Percentiles rank a stretch among this genome's conserved stretches.
Evolutionary conservation across 2,113 vertebrate genomes (phyloP).

Genomic region (Eclectus roratus): DNA sequence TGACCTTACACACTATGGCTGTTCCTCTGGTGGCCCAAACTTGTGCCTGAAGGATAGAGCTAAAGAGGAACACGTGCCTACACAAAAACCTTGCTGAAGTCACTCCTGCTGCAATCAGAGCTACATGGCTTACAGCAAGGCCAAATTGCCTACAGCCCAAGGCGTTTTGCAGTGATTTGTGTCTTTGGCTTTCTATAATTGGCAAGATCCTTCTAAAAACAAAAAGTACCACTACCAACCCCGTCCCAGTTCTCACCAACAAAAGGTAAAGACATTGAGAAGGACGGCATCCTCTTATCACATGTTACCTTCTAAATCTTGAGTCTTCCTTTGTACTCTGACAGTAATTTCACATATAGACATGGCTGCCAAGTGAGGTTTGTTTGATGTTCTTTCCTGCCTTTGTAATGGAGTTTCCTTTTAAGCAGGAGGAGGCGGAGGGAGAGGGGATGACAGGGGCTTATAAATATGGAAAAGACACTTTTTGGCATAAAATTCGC

Average conservation of each 20-base stretch:
- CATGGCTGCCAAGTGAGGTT: slow-evolving; percentile 67
- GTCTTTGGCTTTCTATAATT: slow-evolving; percentile 13
- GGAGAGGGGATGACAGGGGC: slow-evolving; percentile 59
- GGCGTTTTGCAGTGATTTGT: neutral
- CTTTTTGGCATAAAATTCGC: slow-evolving; percentile 55
- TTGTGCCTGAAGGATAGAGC: neutral
- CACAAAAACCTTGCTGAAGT: neutral
- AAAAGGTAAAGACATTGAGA: slow-evolving; percentile 56
- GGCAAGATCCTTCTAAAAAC: neutral
- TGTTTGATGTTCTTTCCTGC: slow-evolving; percentile 84
- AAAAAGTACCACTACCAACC: neutral
- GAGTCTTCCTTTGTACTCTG: slow-evolving; percentile 79
- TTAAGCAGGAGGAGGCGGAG: slow-evolving; percentile 53
- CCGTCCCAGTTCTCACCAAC: slow-evolving; percentile 32
- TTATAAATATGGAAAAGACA: slow-evolving; percentile 70
- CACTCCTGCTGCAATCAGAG: neutral
- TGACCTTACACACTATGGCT: neutral
- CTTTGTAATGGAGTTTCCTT: slow-evolving; percentile 81
- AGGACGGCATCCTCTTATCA: slow-evolving; percentile 26
- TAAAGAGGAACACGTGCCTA: neutral
- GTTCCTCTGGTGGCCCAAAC: neutral
- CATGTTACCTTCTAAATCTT: slow-evolving; percentile 60
- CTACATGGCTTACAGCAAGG: neutral
- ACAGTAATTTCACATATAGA: slow-evolving; percentile 66
- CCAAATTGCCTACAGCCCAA: accelerated